Percentiles rank a stretch among this genome's conserved stretches.
Conservation (phyloP, 2,113 vertebrate genomes). For the Microcebus griseorufus region DNA sequence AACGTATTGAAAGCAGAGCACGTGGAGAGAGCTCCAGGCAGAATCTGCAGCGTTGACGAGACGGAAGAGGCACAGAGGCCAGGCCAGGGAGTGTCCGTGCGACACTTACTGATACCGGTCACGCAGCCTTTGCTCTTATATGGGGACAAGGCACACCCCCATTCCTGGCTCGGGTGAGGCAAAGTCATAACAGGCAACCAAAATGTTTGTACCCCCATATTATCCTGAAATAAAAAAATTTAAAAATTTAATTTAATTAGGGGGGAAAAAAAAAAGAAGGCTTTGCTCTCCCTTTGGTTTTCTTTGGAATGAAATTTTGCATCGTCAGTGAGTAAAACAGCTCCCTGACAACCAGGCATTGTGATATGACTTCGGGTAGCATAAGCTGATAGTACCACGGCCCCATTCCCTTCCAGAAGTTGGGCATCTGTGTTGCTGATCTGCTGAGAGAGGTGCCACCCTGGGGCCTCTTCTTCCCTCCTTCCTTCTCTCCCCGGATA, state of each 20-base stretch:
- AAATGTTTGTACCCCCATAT: too few relatives aligned
- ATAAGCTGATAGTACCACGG: not conserved
- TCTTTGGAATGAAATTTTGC: not conserved
- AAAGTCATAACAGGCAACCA: too few relatives aligned
- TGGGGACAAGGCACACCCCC: too few relatives aligned
- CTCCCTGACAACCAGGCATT: rapidly evolving
- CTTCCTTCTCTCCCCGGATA: not conserved
- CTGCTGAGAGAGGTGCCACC: not conserved
- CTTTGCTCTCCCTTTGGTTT: not conserved
- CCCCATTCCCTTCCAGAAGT: not conserved
- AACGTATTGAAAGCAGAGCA: not conserved
- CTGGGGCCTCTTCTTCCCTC: not conserved
- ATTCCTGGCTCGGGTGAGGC: too few relatives aligned
- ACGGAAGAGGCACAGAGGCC: not conserved
- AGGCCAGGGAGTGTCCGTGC: not conserved
- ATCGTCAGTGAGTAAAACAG: not conserved
- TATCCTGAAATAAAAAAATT: too few relatives aligned
- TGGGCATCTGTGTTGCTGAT: rapidly evolving
- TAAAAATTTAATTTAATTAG: too few relatives aligned
- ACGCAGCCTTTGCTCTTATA: not conserved
- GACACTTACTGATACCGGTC: rapidly evolving
- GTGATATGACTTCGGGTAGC: not conserved
- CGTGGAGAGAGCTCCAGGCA: not conserved
- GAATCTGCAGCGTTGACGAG: rapidly evolving
- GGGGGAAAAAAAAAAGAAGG: not conserved